phyloP scores from a whole-genome alignment of 2,888 invertebrate species.

The Drosophila subsilvestris region DNA sequence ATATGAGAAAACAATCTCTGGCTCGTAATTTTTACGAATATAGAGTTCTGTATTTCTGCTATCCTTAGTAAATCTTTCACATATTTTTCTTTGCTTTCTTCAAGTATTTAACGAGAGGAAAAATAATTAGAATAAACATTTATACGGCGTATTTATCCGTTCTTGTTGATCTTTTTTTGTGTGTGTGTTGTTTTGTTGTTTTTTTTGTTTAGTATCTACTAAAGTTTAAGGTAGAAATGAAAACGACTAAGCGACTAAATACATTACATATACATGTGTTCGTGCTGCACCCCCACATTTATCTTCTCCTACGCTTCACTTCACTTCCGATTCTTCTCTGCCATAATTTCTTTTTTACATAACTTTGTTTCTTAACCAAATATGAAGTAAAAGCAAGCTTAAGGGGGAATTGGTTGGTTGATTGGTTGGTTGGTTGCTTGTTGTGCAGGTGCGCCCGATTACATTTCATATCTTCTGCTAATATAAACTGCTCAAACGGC shows the following conservation, averaged over 20 bases:
- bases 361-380: neutral
- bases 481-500: conserved; percentile 34
- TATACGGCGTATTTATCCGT: conserved; percentile 30
- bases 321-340: conserved; percentile 8
- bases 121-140: conserved; percentile 51
- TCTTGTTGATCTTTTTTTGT: conserved; percentile 15
- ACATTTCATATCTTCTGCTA: conserved; percentile 40
- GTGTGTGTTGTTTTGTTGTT: conserved; percentile 7
- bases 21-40: conserved; percentile 69
- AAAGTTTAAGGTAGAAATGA: conserved; percentile 56
- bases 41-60: conserved; percentile 66
- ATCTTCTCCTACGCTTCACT: conserved; percentile 12
- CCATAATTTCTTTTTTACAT: neutral
- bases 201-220: conserved; percentile 41
- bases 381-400: neutral
- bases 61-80: conserved; percentile 53
- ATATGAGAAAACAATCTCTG: conserved; percentile 7
- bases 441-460: conserved; percentile 44
- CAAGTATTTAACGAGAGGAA: conserved; percentile 44
- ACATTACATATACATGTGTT: conserved; percentile 49
- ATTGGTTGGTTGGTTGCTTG: conserved; percentile 24
- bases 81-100: conserved; percentile 27
- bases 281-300: conserved; percentile 8
- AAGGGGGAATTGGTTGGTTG: conserved; percentile 1
- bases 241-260: conserved; percentile 64